Base-by-base conservation (phyloP, 2,888 invertebrate species). In the Eremobia ochroleuca region DNA sequence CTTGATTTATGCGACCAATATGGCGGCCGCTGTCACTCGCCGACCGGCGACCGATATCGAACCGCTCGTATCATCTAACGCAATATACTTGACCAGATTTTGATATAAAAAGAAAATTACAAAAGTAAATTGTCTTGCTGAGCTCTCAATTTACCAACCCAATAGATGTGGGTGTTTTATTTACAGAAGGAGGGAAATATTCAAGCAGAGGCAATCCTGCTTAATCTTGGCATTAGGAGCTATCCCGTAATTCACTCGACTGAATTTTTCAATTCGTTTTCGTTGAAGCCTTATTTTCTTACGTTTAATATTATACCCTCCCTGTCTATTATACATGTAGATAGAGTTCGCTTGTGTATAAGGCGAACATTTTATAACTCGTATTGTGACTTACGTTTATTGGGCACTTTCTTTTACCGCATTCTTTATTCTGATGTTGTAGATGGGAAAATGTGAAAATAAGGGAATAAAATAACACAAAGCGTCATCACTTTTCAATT, bases 1-100 rank as follows among this genome's bases (percentile, higher is more conserved):
- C 94, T 95, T 97, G 96, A 97, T 97, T 97, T 97, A 96, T 97
- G 96, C 96, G 94, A 94, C 95, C 96, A 96, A 96, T 96, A 96
- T 96, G 96, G 96, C 95, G 92, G 93, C 91, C 91, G 91, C 94
- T 94, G 96, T 96, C 96, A 96, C 93, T 95, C 94, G 93, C 86
- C 92, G 86, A 87, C 91, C 93, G 92, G 93, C 92, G 86, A 87
- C 91, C 93, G 92, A 94, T 95, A 95, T 95, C 94, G 94, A 95
- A 93, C 94, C 93, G 92, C 85, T 92, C 94, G 92, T 94, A 94
- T 94, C 93, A 92, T 91, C 92, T 90, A 79, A 91, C 90, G 90
- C 90, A 92, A 92, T 92, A 90, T 88, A 89, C 89, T 86, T 86
- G 89, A 90, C 90, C 91, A 88, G 87, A 88, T 89, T 85, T 86